Evolutionary conservation across 2,113 vertebrate genomes (phyloP).

Genomic region (Pachycephala philippinensis): DNA sequence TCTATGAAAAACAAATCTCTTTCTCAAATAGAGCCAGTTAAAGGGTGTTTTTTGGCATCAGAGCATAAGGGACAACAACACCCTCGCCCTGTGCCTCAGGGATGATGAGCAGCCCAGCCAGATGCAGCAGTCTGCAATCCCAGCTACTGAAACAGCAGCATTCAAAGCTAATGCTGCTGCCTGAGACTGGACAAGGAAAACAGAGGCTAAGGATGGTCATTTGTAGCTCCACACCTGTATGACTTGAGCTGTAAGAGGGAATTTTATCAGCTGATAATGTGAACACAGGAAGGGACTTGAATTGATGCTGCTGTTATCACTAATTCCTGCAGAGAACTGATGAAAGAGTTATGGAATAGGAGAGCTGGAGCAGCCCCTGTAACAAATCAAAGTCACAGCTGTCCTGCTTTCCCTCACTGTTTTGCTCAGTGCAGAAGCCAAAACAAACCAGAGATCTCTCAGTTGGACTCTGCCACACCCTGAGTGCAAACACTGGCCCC

Average conservation of each 20-base stretch:
- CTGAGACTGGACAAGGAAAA: background rate
- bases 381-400: background rate
- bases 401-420: background rate
- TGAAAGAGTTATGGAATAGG: fast-evolving
- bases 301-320: background rate
- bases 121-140: background rate
- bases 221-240: background rate
- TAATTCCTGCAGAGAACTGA: background rate
- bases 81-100: background rate
- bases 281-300: background rate
- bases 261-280: background rate
- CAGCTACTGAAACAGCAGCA: background rate
- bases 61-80: background rate
- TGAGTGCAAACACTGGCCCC: background rate
- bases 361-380: background rate
- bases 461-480: background rate
- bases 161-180: background rate
- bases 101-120: background rate
- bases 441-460: background rate
- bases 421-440: background rate
- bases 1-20: background rate
- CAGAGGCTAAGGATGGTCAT: background rate
- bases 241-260: background rate
- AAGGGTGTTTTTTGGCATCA: background rate
- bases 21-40: background rate